These are phyloP conservation scores for Amphiprion percula DNA, from an alignment of 2,113 vertebrate species.

Conservation along the genomic window DNA sequence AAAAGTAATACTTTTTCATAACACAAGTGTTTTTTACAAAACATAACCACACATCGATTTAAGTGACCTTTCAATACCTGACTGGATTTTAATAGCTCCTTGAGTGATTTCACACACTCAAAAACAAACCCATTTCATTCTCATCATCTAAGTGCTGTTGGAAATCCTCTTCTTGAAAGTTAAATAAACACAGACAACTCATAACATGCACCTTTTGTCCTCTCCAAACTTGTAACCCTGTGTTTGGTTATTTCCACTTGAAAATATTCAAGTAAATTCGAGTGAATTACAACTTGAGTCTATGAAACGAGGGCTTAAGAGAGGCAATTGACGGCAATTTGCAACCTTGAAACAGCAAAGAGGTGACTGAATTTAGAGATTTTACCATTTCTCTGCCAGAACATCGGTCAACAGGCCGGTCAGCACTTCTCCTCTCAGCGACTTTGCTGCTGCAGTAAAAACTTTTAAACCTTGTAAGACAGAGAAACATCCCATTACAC, in stretches of 20 bases:
- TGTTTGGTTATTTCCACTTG: too few relatives aligned
- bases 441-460: constrained; percentile 86
- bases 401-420: constrained; percentile 87
- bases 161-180: not conserved
- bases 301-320: not conserved
- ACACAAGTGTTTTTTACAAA: too few relatives aligned
- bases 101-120: too few relatives aligned
- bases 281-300: not conserved
- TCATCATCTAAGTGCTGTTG: not conserved
- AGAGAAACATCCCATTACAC: not conserved
- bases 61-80: not conserved
- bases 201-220: not conserved
- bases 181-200: not conserved
- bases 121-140: too few relatives aligned
- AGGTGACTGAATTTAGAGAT: not conserved
- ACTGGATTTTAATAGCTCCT: constrained; percentile 1
- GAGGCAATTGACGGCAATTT: not conserved
- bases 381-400: constrained; percentile 82
- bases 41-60: too few relatives aligned
- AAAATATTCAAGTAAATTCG: too few relatives aligned
- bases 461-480: constrained; percentile 76
- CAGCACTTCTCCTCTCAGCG: constrained; percentile 84
- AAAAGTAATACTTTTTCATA: too few relatives aligned
- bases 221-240: not conserved
- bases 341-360: constrained; percentile 13